Percentiles rank a stretch among this genome's conserved stretches.
These are phyloP conservation scores for Alligator mississippiensis DNA, from an alignment of 2,113 vertebrate genomes.

Conservation along the genomic window DNA sequence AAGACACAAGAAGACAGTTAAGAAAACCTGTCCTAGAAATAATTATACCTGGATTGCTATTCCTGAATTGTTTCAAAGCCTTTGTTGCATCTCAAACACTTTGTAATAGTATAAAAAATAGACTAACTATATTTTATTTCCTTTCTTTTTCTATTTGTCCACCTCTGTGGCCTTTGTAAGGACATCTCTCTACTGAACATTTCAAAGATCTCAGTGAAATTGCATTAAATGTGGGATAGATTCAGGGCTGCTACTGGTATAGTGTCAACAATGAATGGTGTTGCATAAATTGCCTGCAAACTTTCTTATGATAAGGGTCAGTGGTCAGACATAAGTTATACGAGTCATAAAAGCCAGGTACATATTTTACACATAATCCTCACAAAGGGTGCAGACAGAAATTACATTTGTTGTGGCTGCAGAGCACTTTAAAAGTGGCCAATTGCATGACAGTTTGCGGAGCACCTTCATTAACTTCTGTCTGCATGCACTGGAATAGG, in stretches of 20 bases:
- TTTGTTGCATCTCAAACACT: neutral
- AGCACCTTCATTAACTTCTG: too few relatives aligned
- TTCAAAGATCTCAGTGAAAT: neutral
- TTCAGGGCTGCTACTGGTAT: neutral
- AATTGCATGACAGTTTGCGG: too few relatives aligned
- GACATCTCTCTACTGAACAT: neutral
- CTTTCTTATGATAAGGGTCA: neutral
- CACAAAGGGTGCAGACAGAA: too few relatives aligned
- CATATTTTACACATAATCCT: too few relatives aligned
- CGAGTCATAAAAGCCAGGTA: neutral
- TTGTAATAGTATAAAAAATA: neutral
- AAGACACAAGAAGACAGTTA: neutral
- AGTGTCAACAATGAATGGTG: neutral
- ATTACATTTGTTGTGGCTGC: too few relatives aligned
- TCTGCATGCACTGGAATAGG: too few relatives aligned
- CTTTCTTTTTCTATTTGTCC: constrained; percentile 3
- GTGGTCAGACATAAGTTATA: neutral
- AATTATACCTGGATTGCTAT: neutral
- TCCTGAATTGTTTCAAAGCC: neutral
- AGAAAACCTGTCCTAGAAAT: neutral
- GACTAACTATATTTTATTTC: neutral
- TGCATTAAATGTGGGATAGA: neutral
- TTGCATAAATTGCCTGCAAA: neutral
- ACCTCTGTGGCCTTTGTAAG: constrained; percentile 5
- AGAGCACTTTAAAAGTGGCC: too few relatives aligned